Evolutionary conservation across 2,113 vertebrate genomes (phyloP), one percentile per base, ranked within the genome.

Genomic region (Charadrius vociferus): DNA sequence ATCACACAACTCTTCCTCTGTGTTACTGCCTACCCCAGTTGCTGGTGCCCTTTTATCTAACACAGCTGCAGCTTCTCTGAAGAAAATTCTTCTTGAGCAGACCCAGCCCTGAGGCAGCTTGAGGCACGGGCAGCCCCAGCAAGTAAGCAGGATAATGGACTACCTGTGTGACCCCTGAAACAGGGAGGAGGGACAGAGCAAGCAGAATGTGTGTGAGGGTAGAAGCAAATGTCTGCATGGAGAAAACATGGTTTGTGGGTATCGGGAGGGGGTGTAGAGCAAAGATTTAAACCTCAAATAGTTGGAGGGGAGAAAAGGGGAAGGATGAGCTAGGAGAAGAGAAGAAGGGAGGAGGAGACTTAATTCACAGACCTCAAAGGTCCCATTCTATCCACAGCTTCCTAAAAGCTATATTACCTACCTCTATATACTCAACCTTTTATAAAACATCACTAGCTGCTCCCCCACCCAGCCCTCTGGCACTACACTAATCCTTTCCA

Each of bases 51-150:
- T 94, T 89, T 84, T 39, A 43, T 36, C n/a, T 66, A 18, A 73
- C 23, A 49, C 26, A 88, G 52, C 67, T 70, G 67, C 63, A 86
- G 63, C 67, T 90, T 53, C 23, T 80, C 53, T 70, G n/a, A 81
- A 62, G 41, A 12, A 27, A 81, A 18, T 3, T 27, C 7, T 36
- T 13, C 21, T 30, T 23, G 19, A 41, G 22, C 6, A 80, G 15
- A 16, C 2, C 1, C 27, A 53, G 23, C 8, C n/a, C 3, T 1
- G 24, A 21, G 36, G 21, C 34, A n/a, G 7, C 34, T 13, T 14
- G 24, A 39, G n/a, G 20, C 19, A 74, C 0, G 0, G 30, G 23
- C 19, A 70, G 71, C 14, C 34, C 20, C 45, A 61, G 59, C 10
- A 66, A 32, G 32, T 7, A 52, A 9, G 5, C 11, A 66, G 17